Evolutionary conservation across 2,888 invertebrate genomes (phyloP).

Genomic region (Papilio gigon): DNA sequence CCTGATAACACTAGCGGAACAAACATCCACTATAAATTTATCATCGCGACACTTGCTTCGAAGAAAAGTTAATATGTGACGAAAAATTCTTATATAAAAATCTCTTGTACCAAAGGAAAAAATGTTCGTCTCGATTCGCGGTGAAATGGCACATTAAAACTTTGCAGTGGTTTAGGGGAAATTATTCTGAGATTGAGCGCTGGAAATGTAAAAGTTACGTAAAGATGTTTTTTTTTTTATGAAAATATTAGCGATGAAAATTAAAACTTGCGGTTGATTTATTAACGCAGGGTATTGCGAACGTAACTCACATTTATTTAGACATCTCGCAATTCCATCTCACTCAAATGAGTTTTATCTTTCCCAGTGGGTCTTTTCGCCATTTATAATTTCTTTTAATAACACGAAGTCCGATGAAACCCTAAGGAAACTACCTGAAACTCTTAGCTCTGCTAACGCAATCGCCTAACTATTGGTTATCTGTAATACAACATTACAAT

Average conservation of each 20-base stretch:
- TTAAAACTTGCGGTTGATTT: conserved; percentile 30
- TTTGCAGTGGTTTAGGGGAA: conserved; percentile 60
- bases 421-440: too few relatives aligned
- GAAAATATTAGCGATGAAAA: conserved; percentile 47
- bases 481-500: too few relatives aligned
- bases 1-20: conserved; percentile 13
- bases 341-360: not conserved
- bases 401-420: too few relatives aligned
- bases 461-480: too few relatives aligned
- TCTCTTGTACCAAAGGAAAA: conserved; percentile 43
- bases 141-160: conserved; percentile 64
- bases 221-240: conserved; percentile 45
- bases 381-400: not conserved
- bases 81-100: conserved; percentile 19
- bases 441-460: too few relatives aligned
- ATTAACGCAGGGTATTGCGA: conserved; percentile 15
- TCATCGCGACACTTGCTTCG: conserved; percentile 1
- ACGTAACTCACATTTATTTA: conserved; percentile 16
- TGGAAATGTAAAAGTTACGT: conserved; percentile 50
- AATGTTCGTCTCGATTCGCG: conserved; percentile 52
- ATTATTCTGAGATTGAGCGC: conserved; percentile 63
- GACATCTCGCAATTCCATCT: conserved; percentile 4
- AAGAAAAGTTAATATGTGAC: conserved; percentile 18
- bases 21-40: conserved; percentile 19
- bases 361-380: not conserved